Evolutionary conservation across 2,113 vertebrate species (phyloP).

Genomic region (Empidonax alnorum): DNA sequence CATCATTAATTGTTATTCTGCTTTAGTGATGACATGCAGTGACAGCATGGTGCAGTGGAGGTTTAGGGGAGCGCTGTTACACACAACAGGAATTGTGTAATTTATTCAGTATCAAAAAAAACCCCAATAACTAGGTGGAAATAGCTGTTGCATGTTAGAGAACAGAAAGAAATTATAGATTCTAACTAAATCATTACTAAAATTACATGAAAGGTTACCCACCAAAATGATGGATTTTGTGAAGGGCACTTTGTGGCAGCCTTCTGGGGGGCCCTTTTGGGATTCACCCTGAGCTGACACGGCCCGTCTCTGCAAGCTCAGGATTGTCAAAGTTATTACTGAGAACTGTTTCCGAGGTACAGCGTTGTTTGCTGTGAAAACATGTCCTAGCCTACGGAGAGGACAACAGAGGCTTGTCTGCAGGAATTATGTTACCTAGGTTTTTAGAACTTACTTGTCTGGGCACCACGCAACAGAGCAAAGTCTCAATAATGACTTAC

Average conservation of each 20-base stretch:
- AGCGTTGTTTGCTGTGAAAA: neutral
- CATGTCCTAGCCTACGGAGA: neutral
- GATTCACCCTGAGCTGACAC: neutral
- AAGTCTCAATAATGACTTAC: neutral
- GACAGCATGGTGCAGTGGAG: neutral
- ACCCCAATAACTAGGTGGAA: neutral
- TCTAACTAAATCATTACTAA: no score
- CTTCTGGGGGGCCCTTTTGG: neutral
- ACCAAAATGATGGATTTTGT: accelerated
- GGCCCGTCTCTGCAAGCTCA: neutral
- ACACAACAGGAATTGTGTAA: neutral
- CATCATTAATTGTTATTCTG: neutral
- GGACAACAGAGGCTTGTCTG: neutral
- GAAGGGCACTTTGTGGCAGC: neutral
- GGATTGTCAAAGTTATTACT: neutral
- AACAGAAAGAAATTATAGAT: neutral
- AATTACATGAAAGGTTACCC: neutral
- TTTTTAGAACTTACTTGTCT: neutral
- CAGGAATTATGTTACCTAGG: neutral
- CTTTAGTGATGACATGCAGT: neutral
- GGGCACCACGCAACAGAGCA: neutral
- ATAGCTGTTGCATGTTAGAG: neutral
- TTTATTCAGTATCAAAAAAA: neutral
- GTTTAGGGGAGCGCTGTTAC: neutral
- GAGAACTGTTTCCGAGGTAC: neutral